Conservation (phyloP, 2,113 vertebrate genomes). For the Gallinago jamesoni region DNA sequence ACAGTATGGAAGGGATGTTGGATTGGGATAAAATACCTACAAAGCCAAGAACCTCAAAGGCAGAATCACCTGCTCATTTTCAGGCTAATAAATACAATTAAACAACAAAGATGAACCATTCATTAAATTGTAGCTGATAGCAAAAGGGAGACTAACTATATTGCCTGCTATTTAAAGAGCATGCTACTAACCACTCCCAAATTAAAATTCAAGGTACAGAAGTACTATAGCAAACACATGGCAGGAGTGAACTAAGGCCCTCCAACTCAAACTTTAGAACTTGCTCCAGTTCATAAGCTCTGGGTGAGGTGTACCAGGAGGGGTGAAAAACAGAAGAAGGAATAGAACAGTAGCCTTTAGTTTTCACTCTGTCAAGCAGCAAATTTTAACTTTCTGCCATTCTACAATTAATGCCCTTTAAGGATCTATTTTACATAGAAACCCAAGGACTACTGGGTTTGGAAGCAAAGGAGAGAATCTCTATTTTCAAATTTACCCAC, state of each 20-base stretch:
- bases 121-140: background rate
- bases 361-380: background rate
- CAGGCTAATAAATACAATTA: background rate
- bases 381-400: background rate
- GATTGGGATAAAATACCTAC: rapidly evolving
- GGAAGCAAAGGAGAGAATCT: background rate
- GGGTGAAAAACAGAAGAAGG: rapidly evolving
- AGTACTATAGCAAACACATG: background rate
- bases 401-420: background rate
- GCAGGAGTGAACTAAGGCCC: background rate
- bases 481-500: background rate
- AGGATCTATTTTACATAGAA: background rate
- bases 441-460: background rate
- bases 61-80: background rate
- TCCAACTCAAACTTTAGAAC: background rate
- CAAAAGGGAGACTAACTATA: background rate
- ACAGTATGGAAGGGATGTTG: background rate
- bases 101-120: background rate
- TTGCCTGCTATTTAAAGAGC: background rate
- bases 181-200: background rate
- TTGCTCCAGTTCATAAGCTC: background rate
- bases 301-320: background rate
- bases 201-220: background rate
- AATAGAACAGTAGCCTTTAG: background rate
- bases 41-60: background rate